Percentiles rank a stretch among this genome's conserved stretches.
phyloP scores from a whole-genome alignment of 1,140 invertebrate genomes.

The Lutraria rhynchaena region DNA sequence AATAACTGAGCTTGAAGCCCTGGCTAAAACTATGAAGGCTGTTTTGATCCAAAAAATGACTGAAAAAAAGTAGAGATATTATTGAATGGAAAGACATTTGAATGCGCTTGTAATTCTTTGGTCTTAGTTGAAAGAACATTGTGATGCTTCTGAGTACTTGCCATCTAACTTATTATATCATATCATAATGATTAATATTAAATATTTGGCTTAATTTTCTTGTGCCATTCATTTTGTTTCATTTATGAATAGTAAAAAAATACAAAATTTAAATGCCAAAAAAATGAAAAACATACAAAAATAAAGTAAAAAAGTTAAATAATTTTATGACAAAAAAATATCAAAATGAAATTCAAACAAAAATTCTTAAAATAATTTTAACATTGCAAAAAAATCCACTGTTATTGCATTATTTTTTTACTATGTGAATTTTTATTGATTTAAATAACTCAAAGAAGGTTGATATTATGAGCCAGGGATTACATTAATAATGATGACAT shows the following conservation, averaged over 20 bases:
- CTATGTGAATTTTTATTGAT: constrained; percentile 9
- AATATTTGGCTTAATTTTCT: no score
- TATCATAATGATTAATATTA: background rate
- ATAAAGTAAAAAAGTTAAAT: constrained; percentile 7
- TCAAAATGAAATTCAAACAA: constrained; percentile 5
- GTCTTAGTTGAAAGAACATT: background rate
- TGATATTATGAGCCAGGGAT: background rate
- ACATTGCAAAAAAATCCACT: background rate
- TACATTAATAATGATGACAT: background rate
- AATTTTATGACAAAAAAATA: background rate
- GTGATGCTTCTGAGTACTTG: background rate
- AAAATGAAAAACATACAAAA: constrained; percentile 22
- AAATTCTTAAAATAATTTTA: background rate
- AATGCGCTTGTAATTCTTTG: background rate
- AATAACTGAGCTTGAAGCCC: constrained; percentile 75
- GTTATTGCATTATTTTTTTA: background rate
- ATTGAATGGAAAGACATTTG: background rate
- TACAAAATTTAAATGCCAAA: background rate
- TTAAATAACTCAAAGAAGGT: background rate
- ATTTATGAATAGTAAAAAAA: constrained; percentile 6
- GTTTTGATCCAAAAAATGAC: constrained; percentile 73
- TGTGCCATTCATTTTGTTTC: no score
- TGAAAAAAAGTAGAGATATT: constrained; percentile 53
- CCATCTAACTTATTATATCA: background rate
- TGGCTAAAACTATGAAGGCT: constrained; percentile 76